Evolutionary conservation across 2,113 vertebrate genomes (phyloP).

Genomic region (Planiliza haematocheilus): DNA sequence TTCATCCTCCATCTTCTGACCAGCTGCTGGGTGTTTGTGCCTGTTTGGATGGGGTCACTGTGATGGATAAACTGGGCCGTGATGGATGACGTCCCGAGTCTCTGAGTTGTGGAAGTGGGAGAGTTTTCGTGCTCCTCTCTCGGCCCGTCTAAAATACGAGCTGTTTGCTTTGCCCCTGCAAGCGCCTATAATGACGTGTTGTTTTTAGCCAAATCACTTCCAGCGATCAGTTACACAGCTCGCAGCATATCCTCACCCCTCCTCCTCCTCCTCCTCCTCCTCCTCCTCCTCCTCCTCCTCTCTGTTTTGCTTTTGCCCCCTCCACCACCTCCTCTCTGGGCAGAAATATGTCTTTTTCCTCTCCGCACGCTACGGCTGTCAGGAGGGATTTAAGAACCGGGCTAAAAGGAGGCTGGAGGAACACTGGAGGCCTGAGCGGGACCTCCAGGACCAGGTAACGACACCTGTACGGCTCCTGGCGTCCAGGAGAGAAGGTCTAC

Average conservation of each 20-base stretch:
- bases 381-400: constrained; percentile 89
- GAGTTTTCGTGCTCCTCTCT: neutral
- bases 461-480: too few relatives aligned
- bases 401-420: constrained; percentile 86
- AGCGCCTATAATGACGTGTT: constrained; percentile 94
- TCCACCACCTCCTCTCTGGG: constrained; percentile 67
- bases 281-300: neutral
- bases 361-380: constrained; percentile 91
- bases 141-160: constrained; percentile 88
- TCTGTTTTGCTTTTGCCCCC: constrained; percentile 37
- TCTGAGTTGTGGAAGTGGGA: neutral
- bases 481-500: too few relatives aligned
- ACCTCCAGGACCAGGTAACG: neutral
- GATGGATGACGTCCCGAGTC: constrained; percentile 40
- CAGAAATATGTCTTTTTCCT: constrained; percentile 93
- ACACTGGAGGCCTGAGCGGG: constrained; percentile 64
- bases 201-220: constrained; percentile 97
- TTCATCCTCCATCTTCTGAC: constrained; percentile 59
- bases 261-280: neutral
- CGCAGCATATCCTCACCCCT: constrained; percentile 72
- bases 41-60: constrained; percentile 12
- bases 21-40: constrained; percentile 50
- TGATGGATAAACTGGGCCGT: constrained; percentile 49
- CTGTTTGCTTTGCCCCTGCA: constrained; percentile 94
- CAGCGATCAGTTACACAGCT: constrained; percentile 90